These are phyloP conservation scores for Plotosus lineatus DNA, from an alignment of 2,113 vertebrate genomes.

Conservation along the genomic window DNA sequence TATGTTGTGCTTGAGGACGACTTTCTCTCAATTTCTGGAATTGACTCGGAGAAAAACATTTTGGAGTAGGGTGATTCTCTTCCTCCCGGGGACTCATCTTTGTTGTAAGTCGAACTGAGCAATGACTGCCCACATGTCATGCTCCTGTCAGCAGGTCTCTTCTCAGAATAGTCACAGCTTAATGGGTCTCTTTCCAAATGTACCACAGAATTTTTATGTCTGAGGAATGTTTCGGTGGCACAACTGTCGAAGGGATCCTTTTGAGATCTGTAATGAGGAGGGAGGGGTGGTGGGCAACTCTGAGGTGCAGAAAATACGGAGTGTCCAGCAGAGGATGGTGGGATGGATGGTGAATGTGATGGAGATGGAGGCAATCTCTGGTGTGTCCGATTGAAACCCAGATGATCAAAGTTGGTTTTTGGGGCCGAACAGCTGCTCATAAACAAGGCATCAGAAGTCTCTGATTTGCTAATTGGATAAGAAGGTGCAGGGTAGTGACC, in stretches of 20 bases:
- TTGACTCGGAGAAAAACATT: conserved; percentile 63
- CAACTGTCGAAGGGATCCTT: conserved; percentile 60
- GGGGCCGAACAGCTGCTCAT: conserved; percentile 72
- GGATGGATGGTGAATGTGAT: conserved; percentile 75
- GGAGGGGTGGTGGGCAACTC: conserved; percentile 72
- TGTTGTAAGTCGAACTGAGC: conserved; percentile 59
- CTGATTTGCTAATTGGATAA: conserved; percentile 63
- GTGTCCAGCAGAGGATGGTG: conserved; percentile 66
- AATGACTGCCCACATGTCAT: conserved; percentile 58
- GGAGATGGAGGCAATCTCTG: conserved; percentile 77
- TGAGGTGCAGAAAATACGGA: conserved; percentile 70
- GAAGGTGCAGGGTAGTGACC: conserved; percentile 64
- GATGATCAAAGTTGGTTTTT: conserved; percentile 73
- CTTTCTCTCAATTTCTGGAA: conserved; percentile 64
- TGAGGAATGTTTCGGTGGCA: conserved; percentile 59
- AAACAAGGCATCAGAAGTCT: conserved; percentile 78
- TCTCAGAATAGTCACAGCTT: conserved; percentile 68
- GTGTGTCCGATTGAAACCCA: conserved; percentile 72
- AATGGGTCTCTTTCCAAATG: conserved; percentile 69
- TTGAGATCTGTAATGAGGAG: conserved; percentile 70
- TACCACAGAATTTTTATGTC: conserved; percentile 61
- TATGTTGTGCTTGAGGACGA: conserved; percentile 75
- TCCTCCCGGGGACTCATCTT: conserved; percentile 66
- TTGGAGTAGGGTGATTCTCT: conserved; percentile 69
- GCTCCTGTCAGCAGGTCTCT: conserved; percentile 46